A percentile compares a stretch with the other conserved stretches of the same genome.
Evolutionary conservation across 2,113 vertebrate genomes (phyloP).

Genomic region (Paradoxurus hermaphroditus): DNA sequence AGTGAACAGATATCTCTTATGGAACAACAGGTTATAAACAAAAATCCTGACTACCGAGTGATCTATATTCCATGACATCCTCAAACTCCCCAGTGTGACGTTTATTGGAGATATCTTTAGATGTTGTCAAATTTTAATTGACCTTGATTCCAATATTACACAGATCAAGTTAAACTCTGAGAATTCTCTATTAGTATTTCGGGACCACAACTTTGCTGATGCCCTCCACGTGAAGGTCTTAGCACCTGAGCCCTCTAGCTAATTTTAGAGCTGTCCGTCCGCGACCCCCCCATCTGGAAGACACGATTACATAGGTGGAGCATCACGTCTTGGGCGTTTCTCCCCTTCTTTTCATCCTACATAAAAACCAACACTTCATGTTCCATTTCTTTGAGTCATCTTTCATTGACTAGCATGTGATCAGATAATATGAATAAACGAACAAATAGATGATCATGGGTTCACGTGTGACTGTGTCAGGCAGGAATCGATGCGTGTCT

Average conservation of each 20-base stretch:
- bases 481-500: neutral
- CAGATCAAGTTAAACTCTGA: neutral
- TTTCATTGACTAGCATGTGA: neutral
- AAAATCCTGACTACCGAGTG: neutral
- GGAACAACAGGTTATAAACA: neutral
- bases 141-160: neutral
- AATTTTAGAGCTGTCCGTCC: neutral
- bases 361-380: neutral
- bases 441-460: neutral
- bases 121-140: neutral
- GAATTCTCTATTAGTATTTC: neutral
- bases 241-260: neutral
- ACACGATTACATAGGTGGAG: neutral
- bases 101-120: neutral
- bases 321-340: neutral
- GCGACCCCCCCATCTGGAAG: too few species aligned
- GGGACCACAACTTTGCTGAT: neutral
- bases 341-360: neutral
- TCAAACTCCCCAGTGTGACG: neutral
- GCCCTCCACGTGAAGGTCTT: rapidly evolving
- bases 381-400: neutral
- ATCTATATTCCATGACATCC: neutral
- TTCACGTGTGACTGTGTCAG: neutral
- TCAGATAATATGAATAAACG: neutral
- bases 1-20: neutral